Percentiles rank a stretch among this genome's conserved stretches.
Conservation (phyloP, 1,140 invertebrate genomes). For the Heliconius hewitsoni region DNA sequence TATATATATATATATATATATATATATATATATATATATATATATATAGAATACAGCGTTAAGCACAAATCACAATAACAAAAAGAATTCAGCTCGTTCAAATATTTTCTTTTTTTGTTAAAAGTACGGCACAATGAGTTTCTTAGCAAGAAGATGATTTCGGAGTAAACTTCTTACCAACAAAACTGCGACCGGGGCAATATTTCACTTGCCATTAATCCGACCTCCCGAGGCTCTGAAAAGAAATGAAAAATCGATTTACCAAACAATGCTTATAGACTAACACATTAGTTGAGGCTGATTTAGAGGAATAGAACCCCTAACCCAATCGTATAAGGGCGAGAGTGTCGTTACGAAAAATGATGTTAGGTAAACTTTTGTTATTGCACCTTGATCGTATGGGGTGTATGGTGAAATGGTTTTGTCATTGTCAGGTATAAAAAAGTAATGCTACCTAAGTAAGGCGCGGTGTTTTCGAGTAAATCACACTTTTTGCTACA, state of each 20-base stretch:
- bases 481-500: neutral
- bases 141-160: slow-evolving; percentile 7
- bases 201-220: slow-evolving; percentile 26
- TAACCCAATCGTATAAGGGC: neutral
- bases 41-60: too few species aligned
- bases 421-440: slow-evolving; percentile 34
- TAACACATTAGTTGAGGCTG: neutral
- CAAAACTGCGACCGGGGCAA: neutral
- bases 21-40: too few species aligned
- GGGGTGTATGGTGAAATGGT: slow-evolving; percentile 28
- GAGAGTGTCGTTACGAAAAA: neutral
- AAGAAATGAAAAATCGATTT: slow-evolving; percentile 42
- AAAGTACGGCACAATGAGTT: slow-evolving; percentile 2
- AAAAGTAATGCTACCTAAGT: slow-evolving; percentile 10
- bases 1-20: too few species aligned
- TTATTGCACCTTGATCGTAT: slow-evolving; percentile 26
- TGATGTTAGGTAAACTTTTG: slow-evolving; percentile 15
- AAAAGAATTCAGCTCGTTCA: neutral
- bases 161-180: neutral
- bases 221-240: slow-evolving; percentile 23
- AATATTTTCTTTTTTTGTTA: neutral
- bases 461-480: neutral
- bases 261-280: slow-evolving; percentile 7
- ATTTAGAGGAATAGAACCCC: neutral
- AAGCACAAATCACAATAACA: neutral